Conservation (phyloP, 2,113 vertebrate species). For the Parotia lawesii region DNA sequence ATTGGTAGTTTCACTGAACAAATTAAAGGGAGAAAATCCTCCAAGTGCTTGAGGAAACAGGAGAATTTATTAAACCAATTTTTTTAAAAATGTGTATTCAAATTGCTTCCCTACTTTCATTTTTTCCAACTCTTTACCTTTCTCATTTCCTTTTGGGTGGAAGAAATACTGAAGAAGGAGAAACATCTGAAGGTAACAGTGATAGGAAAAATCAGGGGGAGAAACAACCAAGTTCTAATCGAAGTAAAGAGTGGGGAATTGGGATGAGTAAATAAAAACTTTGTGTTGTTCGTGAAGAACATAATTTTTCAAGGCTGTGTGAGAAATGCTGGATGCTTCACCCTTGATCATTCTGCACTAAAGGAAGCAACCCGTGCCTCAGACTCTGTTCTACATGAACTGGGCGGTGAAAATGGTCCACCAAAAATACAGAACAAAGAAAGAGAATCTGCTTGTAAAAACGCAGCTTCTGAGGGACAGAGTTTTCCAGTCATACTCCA, state of each 20-base stretch:
- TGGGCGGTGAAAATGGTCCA: not conserved
- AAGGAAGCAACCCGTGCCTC: not conserved
- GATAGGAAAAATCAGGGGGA: not conserved
- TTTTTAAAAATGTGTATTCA: not conserved
- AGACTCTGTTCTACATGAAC: fast-evolving
- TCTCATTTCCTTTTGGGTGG: not conserved
- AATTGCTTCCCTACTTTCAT: not conserved
- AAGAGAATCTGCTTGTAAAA: fast-evolving
- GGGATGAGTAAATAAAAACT: not conserved
- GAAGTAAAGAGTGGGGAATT: not conserved
- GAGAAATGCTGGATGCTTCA: not conserved
- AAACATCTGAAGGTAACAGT: not conserved
- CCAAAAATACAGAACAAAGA: not conserved
- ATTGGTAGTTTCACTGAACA: not conserved
- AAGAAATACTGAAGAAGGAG: not conserved
- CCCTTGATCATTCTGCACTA: not conserved
- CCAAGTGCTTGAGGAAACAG: not conserved
- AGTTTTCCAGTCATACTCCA: not conserved
- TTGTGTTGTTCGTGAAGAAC: not conserved
- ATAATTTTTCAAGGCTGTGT: not conserved
- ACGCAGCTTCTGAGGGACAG: fast-evolving
- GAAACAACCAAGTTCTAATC: not conserved
- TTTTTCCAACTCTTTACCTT: not conserved
- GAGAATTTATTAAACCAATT: not conserved
- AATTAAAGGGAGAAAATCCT: not conserved